Percentiles rank a stretch among this genome's conserved stretches.
phyloP scores from a whole-genome alignment of 2,888 invertebrate species.

The Ptilodon capucinus region DNA sequence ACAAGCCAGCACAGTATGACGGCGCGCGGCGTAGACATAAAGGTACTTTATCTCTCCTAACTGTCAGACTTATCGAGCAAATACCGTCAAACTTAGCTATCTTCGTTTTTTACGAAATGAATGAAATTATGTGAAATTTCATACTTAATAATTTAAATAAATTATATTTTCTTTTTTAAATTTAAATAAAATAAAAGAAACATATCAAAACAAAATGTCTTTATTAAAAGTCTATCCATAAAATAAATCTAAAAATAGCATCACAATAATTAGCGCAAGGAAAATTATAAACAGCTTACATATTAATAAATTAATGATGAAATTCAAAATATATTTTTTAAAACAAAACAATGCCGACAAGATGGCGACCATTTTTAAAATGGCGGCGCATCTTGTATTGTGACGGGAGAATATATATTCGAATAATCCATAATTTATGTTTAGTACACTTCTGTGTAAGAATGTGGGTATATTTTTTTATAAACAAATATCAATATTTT shows the following conservation, averaged over 20 bases:
- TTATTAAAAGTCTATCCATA: conserved; percentile 75
- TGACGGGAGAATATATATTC: conserved; percentile 1
- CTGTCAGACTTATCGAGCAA: no score
- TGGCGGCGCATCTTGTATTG: conserved; percentile 13
- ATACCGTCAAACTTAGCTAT: no score
- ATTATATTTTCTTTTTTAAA: no score
- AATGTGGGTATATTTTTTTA: no score
- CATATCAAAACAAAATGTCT: conserved; percentile 67
- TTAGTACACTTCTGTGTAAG: neutral
- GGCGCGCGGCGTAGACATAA: no score
- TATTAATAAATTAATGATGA: conserved; percentile 43
- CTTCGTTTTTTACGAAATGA: no score
- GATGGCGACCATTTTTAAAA: conserved; percentile 27
- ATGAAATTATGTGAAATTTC: no score
- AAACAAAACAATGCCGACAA: conserved; percentile 4
- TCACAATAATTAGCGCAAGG: conserved; percentile 70
- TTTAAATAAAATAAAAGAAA: conserved; percentile 61
- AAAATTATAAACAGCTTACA: conserved; percentile 56
- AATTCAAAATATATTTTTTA: conserved; percentile 28
- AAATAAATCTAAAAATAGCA: conserved; percentile 77
- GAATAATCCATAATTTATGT: neutral
- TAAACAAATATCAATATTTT: neutral
- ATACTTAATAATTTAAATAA: no score
- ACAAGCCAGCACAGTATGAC: no score
- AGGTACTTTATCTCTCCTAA: no score